These are phyloP conservation scores for Eristalis intricaria DNA, from an alignment of 2,888 invertebrate genomes.

Conservation along the genomic window DNA sequence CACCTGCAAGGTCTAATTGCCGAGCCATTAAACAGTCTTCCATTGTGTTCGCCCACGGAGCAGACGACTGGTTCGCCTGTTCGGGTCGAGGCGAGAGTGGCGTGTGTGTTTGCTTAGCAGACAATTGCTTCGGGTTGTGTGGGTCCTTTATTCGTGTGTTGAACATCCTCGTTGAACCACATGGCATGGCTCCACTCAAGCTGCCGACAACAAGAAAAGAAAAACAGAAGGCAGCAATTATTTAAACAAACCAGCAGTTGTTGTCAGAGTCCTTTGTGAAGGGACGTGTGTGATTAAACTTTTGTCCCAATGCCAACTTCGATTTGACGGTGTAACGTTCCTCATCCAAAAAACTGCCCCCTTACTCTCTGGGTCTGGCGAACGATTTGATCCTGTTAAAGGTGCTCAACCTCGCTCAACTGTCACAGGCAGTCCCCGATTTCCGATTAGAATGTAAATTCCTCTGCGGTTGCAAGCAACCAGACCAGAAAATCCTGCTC, in stretches of 20 bases:
- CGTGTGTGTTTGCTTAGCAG: conserved; percentile 57
- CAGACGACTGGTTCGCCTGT: conserved; percentile 24
- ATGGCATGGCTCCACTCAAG: conserved; percentile 13
- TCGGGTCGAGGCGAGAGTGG: neutral
- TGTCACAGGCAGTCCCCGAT: conserved; percentile 68
- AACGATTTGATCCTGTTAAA: conserved; percentile 28
- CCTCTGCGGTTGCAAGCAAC: conserved; percentile 60
- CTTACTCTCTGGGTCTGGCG: neutral
- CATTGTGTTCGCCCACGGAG: conserved; percentile 58
- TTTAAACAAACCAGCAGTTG: conserved; percentile 54
- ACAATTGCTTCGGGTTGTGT: conserved; percentile 51
- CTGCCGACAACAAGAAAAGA: conserved; percentile 8
- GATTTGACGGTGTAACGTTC: conserved; percentile 51
- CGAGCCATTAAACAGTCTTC: conserved; percentile 64
- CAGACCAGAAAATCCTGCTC: conserved; percentile 69
- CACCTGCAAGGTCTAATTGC: conserved; percentile 68
- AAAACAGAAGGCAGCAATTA: conserved; percentile 57
- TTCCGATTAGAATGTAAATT: conserved; percentile 71
- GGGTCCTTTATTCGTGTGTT: conserved; percentile 43
- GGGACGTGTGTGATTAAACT: conserved; percentile 58
- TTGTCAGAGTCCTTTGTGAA: conserved; percentile 14
- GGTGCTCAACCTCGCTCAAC: conserved; percentile 65
- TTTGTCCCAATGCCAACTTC: conserved; percentile 53
- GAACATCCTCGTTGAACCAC: conserved; percentile 62
- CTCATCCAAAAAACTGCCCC: conserved; percentile 1